Percentiles rank a stretch among this genome's conserved stretches.
These are phyloP conservation scores for Ctenodactylus gundi DNA, from an alignment of 2,113 vertebrate genomes.

Conservation along the genomic window DNA sequence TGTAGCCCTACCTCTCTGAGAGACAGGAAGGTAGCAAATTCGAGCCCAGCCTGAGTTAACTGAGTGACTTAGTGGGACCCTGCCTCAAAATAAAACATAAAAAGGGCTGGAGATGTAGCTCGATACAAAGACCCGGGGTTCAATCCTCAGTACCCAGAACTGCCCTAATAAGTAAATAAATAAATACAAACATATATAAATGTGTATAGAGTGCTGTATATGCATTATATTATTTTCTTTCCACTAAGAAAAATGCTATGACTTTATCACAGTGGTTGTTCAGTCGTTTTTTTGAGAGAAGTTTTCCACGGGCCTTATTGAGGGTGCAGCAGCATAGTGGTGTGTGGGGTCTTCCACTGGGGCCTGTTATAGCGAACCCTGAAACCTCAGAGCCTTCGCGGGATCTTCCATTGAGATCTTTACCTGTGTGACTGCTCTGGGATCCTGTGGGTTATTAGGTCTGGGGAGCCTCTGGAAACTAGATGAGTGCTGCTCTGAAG, in stretches of 20 bases:
- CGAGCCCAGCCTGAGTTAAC: too few species aligned
- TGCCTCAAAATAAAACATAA: too few species aligned
- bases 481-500: neutral
- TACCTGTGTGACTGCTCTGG: neutral
- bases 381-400: fast-evolving
- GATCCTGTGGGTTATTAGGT: neutral
- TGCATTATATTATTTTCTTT: neutral
- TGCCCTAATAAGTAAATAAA: too few species aligned
- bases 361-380: neutral
- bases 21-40: too few species aligned
- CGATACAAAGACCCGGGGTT: too few species aligned
- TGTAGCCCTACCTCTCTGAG: too few species aligned
- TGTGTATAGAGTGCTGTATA: too few species aligned
- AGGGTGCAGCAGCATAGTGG: neutral
- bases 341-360: neutral
- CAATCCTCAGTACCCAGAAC: too few species aligned
- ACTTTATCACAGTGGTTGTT: neutral
- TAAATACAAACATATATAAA: too few species aligned
- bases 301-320: neutral
- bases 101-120: too few species aligned
- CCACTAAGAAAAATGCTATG: neutral
- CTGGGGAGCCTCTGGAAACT: neutral
- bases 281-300: neutral
- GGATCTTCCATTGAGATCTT: neutral
- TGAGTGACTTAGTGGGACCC: too few species aligned